Conservation (phyloP, 1,140 invertebrate species). For the Camponotus floridanus region DNA sequence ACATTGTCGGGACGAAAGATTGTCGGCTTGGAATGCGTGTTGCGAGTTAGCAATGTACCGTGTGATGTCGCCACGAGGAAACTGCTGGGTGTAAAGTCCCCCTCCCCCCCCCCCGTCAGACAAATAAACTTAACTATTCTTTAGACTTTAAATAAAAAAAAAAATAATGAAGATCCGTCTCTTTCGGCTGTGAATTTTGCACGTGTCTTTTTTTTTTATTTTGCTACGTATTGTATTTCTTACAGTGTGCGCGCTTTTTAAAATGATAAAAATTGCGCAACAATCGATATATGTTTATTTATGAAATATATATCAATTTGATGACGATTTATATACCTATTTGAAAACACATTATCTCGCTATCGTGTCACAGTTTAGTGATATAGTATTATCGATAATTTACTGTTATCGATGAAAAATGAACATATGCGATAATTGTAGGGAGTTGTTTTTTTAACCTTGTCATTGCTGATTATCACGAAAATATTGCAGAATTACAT, state of each 20-base stretch:
- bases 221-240: background rate
- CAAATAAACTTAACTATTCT: no score
- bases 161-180: no score
- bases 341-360: slow-evolving; percentile 20
- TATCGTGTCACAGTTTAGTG: background rate
- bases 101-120: background rate
- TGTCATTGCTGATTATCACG: background rate
- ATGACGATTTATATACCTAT: no score
- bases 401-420: background rate
- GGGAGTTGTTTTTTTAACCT: no score
- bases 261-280: slow-evolving; percentile 1
- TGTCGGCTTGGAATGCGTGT: slow-evolving; percentile 40
- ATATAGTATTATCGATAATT: background rate
- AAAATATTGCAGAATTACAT: background rate
- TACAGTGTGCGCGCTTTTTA: background rate
- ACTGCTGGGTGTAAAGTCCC: background rate
- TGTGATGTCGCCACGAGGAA: slow-evolving; percentile 51
- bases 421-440: slow-evolving; percentile 3
- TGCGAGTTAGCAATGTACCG: slow-evolving; percentile 14
- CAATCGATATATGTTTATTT: background rate
- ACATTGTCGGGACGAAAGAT: slow-evolving; percentile 56
- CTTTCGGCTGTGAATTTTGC: background rate
- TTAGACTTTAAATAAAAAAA: no score
- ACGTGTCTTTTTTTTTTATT: background rate
- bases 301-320: no score